phyloP scores from a whole-genome alignment of 2,888 invertebrate species.

The Cheilosia scutellata region DNA sequence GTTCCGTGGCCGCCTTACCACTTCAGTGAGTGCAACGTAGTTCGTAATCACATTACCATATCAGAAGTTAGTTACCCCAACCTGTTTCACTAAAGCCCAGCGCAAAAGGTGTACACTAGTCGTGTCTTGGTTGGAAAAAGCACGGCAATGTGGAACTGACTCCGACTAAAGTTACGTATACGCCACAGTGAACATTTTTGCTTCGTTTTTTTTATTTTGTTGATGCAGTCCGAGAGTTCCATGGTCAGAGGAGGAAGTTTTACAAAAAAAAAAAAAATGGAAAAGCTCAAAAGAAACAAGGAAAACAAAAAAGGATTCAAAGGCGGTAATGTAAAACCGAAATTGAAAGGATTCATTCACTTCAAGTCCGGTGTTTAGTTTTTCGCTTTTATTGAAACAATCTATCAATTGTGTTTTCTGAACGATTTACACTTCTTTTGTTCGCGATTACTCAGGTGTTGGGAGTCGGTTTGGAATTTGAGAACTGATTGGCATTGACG shows the following conservation, averaged over 20 bases:
- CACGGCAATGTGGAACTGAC: slow-evolving; percentile 16
- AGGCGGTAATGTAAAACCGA: slow-evolving; percentile 42
- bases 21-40: slow-evolving; percentile 49
- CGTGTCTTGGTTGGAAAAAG: background rate
- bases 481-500: background rate
- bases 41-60: slow-evolving; percentile 72
- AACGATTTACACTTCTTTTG: slow-evolving; percentile 70
- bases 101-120: slow-evolving; percentile 30
- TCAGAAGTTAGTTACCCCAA: slow-evolving; percentile 64
- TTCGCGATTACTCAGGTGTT: slow-evolving; percentile 33
- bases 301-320: slow-evolving; percentile 27
- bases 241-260: slow-evolving; percentile 36
- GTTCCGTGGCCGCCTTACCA: slow-evolving; percentile 12
- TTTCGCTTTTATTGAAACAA: slow-evolving; percentile 54
- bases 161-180: slow-evolving; percentile 47
- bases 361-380: slow-evolving; percentile 53
- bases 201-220: slow-evolving; percentile 1
- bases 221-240: slow-evolving; percentile 33
- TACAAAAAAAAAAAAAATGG: background rate
- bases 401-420: slow-evolving; percentile 70
- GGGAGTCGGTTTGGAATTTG: background rate
- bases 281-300: slow-evolving; percentile 9
- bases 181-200: slow-evolving; percentile 32
- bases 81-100: slow-evolving; percentile 12
- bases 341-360: slow-evolving; percentile 73